Percentiles rank a stretch among this genome's conserved stretches.
Evolutionary conservation across 2,888 invertebrate genomes (phyloP).

Genomic region (Villa cingulata): DNA sequence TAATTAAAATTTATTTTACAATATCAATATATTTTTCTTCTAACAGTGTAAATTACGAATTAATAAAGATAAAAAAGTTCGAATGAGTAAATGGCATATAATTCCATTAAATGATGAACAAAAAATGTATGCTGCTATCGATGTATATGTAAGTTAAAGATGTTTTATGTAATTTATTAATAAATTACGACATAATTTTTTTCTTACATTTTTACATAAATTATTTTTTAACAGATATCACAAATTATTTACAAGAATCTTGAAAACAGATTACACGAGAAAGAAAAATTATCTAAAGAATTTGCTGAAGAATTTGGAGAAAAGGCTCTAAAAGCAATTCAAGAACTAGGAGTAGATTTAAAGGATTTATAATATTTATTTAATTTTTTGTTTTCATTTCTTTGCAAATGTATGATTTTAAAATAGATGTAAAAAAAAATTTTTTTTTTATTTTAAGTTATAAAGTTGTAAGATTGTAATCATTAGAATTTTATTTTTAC

Average conservation of each 20-base stretch:
- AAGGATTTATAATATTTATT: no score
- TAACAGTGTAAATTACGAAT: constrained; percentile 40
- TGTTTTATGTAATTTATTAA: not conserved
- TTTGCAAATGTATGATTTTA: no score
- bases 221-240: constrained; percentile 24
- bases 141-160: constrained; percentile 45
- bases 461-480: no score
- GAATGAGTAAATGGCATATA: constrained; percentile 47
- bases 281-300: constrained; percentile 21
- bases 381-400: no score
- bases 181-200: not conserved
- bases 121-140: constrained; percentile 47
- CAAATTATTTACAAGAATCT: constrained; percentile 31
- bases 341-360: constrained; percentile 23
- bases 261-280: constrained; percentile 22
- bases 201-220: not conserved
- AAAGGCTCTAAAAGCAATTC: constrained; percentile 26
- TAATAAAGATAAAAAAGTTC: constrained; percentile 42
- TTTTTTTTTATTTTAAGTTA: no score
- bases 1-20: no score
- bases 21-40: constrained; percentile 7
- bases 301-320: constrained; percentile 28
- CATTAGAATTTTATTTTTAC: no score
- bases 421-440: no score
- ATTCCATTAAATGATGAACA: constrained; percentile 42